phyloP scores from a whole-genome alignment of 2,113 vertebrate genomes.

The Falco punctatus region DNA sequence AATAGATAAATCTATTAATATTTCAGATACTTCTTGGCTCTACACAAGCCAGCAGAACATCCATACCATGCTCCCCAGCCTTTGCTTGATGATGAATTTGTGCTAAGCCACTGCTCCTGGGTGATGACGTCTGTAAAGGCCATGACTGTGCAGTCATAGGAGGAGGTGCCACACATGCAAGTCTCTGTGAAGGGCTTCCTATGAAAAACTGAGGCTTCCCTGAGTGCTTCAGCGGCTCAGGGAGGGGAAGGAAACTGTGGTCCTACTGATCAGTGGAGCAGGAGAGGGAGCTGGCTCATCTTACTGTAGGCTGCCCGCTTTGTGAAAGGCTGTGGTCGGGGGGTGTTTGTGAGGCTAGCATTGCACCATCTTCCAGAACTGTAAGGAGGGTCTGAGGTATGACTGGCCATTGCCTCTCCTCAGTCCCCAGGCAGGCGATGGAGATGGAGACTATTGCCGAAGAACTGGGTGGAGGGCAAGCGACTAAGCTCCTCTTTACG shows the following conservation, averaged over 20 bases:
- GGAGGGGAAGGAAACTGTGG: not conserved
- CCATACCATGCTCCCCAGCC: fast-evolving
- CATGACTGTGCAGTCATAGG: not conserved
- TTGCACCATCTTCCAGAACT: not conserved
- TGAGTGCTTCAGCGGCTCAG: not conserved
- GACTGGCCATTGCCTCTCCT: not conserved
- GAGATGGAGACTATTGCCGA: not conserved
- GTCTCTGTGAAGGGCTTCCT: not conserved
- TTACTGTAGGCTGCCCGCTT: not conserved
- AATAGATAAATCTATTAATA: fast-evolving
- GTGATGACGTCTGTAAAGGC: not conserved
- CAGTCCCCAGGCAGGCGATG: no score
- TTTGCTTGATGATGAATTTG: fast-evolving
- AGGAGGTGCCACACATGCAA: not conserved
- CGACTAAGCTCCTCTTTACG: not conserved
- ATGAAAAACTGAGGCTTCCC: not conserved
- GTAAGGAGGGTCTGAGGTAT: not conserved
- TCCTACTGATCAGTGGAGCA: not conserved
- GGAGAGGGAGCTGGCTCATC: not conserved
- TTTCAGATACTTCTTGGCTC: not conserved
- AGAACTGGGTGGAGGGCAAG: not conserved
- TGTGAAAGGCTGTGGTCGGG: not conserved
- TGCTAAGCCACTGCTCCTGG: not conserved
- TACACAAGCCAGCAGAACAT: not conserved
- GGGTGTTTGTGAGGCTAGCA: not conserved